Evolutionary conservation across 2,888 invertebrate species (phyloP), one percentile per base, ranked within the genome.

Genomic region (Ceriagrion tenellum): DNA sequence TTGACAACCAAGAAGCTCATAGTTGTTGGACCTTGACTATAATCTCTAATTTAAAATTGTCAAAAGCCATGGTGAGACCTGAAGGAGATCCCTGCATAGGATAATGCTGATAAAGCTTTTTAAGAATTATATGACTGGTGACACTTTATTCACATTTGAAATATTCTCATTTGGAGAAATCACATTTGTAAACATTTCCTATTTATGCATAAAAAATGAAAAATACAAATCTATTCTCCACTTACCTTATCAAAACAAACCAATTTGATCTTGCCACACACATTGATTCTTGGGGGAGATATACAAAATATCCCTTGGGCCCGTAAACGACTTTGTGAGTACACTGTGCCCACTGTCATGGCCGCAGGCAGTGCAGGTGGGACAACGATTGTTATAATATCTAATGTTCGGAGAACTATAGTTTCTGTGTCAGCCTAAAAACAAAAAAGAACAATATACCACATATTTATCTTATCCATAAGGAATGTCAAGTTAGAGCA

Each of bases 311-410:
- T 98, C 96, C 97, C 97, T 95, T 98, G 97, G 95, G 97, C 97
- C 96, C 98, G 97, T 95, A 99, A 97, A 30, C 98, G 97, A 95
- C 97, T 97, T 96, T 98, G 98, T 95, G 98, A 98, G 97, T 98
- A 98, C 55, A 98, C 97, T 95, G 98, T 98, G 95, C 98, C 98
- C 40, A 98, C 98, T 0, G 98, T 98, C 98, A 99, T 98, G 59
- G 98, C 98, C 95, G 98, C 99, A 13, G 99, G 99, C 89, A 99
- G 97, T 20, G 99, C 99, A 10, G 99, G 99, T 0, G 99, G 99
- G 40, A 99, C 98, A 18, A 99, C 99, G 96, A 99, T 99, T 0
- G 99, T 99, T 96, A 99, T 98, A 95, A 99, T 98, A 96, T 99
- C 99, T 96, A 99, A 97, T 0, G 98, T 98, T 95, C 99, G 98